Evolutionary conservation across 2,888 invertebrate genomes (phyloP), one percentile per base, ranked within the genome.

Genomic region (Drosophila subquinaria): DNA sequence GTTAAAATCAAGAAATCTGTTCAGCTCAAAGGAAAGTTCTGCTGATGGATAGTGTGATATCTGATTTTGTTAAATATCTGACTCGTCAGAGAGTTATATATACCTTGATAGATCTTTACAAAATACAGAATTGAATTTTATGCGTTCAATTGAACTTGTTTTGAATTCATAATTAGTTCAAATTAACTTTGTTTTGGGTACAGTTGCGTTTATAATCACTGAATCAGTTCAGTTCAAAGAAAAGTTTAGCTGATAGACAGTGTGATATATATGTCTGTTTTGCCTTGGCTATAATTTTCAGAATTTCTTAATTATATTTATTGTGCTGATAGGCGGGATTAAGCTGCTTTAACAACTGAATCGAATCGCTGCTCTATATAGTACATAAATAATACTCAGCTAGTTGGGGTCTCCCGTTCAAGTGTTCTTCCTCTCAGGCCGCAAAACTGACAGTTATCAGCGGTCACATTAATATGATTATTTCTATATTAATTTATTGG

Each of bases 401-500:
- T 33, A 23, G 30, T 43, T 30, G 62, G 13, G 36, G 35, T 47
- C 62, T 56, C 17, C 38, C n/a, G 13, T 17, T 38, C 27, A 47
- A 27, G 35, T 40, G n/a, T 20, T 53, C 36, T 43, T 55, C 33
- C 55, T 43, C 53, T 40, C 52, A 15, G 64, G 30, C 42, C 52
- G 69, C 70, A 36, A 47, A 47, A 52, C 47, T 68, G 74, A 64
- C 88, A 89, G 82, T 82, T 89, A 86, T 86, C 89, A 82, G 75
- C 83, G 60, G 67, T 72, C 68, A 73, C 79, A 86, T 86, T 86
- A 90, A 88, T 79, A 79, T 90, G 81, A 88, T 86, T 83, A 81
- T 81, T 88, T 79, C 83, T 79, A 76, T 86, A 88, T 86, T 83
- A 83, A 90, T 86, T 86, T 86, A 90, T 86, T 78, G 83, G 84